Conservation (phyloP, 2,113 vertebrate species). For the Siphamia tubifer region DNA sequence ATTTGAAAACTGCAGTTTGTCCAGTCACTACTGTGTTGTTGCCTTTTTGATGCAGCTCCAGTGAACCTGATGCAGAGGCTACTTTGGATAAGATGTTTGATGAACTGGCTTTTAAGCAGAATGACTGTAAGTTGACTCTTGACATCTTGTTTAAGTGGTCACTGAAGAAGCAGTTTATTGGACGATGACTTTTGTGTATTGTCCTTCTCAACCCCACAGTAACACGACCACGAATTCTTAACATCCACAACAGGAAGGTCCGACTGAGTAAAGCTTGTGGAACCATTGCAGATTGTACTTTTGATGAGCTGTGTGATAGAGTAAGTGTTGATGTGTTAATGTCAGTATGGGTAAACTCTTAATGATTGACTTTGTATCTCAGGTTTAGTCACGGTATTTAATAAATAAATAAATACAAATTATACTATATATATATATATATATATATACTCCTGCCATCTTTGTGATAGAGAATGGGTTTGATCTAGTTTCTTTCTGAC, state of each 20-base stretch:
- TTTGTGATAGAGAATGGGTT: too few species aligned
- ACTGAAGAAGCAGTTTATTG: too few species aligned
- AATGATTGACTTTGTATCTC: too few species aligned
- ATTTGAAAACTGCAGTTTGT: not conserved
- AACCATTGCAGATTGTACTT: slow-evolving; percentile 93
- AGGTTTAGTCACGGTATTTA: too few species aligned
- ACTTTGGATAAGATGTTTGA: slow-evolving; percentile 96
- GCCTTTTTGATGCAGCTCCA: slow-evolving; percentile 82
- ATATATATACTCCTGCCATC: too few species aligned
- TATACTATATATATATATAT: too few species aligned
- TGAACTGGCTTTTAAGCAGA: slow-evolving; percentile 98
- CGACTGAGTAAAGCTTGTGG: slow-evolving; percentile 94
- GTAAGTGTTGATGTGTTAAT: too few species aligned
- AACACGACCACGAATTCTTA: slow-evolving; percentile 93
- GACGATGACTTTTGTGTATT: not conserved
- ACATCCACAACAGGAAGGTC: slow-evolving; percentile 92
- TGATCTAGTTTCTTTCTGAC: too few species aligned
- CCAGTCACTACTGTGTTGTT: not conserved
- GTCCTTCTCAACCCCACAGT: slow-evolving; percentile 81
- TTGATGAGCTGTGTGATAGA: slow-evolving; percentile 97
- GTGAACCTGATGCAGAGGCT: slow-evolving; percentile 90
- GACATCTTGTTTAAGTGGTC: not conserved
- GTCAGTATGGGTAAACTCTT: too few species aligned
- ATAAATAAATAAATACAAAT: too few species aligned
- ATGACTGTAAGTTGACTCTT: slow-evolving; percentile 89